phyloP scores from a whole-genome alignment of 2,888 invertebrate species.

The Drosophila helvetica region DNA sequence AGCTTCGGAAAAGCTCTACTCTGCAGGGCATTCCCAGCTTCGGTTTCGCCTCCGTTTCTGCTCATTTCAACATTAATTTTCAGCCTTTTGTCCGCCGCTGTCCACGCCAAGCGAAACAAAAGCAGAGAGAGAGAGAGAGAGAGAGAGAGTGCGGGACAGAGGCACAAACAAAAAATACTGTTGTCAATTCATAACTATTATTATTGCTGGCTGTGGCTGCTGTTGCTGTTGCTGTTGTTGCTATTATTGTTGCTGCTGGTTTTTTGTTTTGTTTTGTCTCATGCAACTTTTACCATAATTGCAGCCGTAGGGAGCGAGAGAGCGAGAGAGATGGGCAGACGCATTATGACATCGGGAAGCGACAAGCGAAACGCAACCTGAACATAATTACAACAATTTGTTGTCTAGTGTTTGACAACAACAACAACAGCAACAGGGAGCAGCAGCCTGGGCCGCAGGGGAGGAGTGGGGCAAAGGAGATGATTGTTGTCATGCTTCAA shows the following conservation, averaged over 20 bases:
- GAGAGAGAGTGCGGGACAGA: constrained; percentile 8
- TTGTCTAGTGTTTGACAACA: constrained; percentile 74
- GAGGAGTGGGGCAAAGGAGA: constrained; percentile 33
- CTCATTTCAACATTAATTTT: constrained; percentile 3
- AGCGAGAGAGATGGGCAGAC: constrained; percentile 41
- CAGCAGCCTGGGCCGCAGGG: constrained; percentile 18
- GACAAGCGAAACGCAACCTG: constrained; percentile 76
- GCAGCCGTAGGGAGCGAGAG: constrained; percentile 43
- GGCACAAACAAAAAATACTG: constrained; percentile 54
- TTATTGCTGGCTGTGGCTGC: constrained; percentile 26
- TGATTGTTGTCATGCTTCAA: constrained; percentile 75
- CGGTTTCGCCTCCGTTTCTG: not conserved
- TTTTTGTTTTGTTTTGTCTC: constrained; percentile 42
- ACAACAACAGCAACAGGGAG: constrained; percentile 35
- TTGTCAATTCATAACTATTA: constrained; percentile 64
- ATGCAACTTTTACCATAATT: constrained; percentile 79
- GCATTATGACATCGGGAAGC: constrained; percentile 77
- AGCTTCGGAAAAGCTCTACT: not conserved
- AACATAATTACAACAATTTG: constrained; percentile 78
- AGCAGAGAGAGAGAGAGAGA: constrained; percentile 2
- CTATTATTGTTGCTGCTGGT: constrained; percentile 3
- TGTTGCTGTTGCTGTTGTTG: constrained; percentile 10
- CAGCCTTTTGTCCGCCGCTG: not conserved
- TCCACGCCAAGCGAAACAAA: constrained; percentile 12
- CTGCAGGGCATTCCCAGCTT: not conserved